Conservation (phyloP, 2,113 vertebrate genomes). For the Microtus oregoni region DNA sequence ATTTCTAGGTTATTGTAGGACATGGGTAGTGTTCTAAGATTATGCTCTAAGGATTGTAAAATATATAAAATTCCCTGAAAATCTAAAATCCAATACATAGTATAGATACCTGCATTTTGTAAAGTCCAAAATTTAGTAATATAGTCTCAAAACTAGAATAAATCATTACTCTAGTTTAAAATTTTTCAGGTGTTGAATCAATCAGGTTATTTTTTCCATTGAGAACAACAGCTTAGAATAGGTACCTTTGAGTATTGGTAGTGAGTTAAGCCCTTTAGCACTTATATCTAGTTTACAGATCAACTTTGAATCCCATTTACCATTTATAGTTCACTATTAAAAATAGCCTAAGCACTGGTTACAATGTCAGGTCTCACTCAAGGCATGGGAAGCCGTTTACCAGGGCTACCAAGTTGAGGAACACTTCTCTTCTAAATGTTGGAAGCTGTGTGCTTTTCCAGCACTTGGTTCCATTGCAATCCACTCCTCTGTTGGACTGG, state of each 20-base stretch:
- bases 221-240: neutral
- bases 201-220: neutral
- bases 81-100: neutral
- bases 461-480: neutral
- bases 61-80: neutral
- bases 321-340: constrained; percentile 64
- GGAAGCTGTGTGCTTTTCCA: neutral
- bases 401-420: constrained; percentile 15
- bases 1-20: neutral
- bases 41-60: neutral
- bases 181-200: neutral
- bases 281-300: neutral
- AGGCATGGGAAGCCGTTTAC: neutral
- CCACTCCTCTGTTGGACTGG: neutral
- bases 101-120: neutral
- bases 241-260: neutral
- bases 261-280: neutral
- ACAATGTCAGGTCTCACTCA: neutral
- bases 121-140: neutral
- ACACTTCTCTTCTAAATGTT: constrained; percentile 45
- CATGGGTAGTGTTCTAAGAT: neutral
- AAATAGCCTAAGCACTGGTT: neutral
- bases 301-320: constrained; percentile 40
- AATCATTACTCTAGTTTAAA: neutral
- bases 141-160: neutral